Evolutionary conservation across 2,113 vertebrate species (phyloP), one percentile per base, ranked within the genome.

Genomic region (Chaetodon auriga): DNA sequence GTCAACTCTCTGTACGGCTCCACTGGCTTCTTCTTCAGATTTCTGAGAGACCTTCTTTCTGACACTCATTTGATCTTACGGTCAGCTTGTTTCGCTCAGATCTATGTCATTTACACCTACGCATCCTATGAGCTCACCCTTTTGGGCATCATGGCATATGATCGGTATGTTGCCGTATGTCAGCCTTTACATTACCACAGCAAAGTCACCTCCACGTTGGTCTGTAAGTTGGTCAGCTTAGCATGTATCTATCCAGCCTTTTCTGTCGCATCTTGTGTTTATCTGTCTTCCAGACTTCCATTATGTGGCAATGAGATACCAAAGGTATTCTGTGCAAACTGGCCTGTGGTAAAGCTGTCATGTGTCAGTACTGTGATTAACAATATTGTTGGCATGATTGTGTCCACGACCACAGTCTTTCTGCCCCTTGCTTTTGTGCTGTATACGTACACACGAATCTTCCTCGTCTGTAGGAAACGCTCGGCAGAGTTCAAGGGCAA

Each of bases 1-100:
- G 35, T 96, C 12, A 94, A 94, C 66, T 93, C 95, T 87, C 63
- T 96, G n/a, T 95, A 93, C 8, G 95, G 95, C 38, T 94, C 95
- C 3, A 69, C 91, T 73, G 93, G 81, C 4, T 93, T 96, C 66
- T 95, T 94, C 30, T 91, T 93, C 19, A 93, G 94, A 65, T 90
- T 95, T 68, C 75, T 96, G 41, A 75, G 21, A 72, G 91, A 91
- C 62, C 90, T 95, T 43, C 25, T 95, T 4, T 88, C 78, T 7
- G 78, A 93, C 12, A 87, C 72, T 68, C 93, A 92, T 49, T 76
- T 89, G 60, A 94, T 96, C 38, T 91, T 93, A 18, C 92, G 82
- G 3, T 0, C 70, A 7, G 89, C 81, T 23, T 95, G 95, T 60
- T 80, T 93, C 1, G 45, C 76, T 30, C 95, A 96, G 75, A 90